These are phyloP conservation scores for Semotilus atromaculatus DNA, from an alignment of 2,797 vertebrate genomes.

Conservation along the genomic window DNA sequence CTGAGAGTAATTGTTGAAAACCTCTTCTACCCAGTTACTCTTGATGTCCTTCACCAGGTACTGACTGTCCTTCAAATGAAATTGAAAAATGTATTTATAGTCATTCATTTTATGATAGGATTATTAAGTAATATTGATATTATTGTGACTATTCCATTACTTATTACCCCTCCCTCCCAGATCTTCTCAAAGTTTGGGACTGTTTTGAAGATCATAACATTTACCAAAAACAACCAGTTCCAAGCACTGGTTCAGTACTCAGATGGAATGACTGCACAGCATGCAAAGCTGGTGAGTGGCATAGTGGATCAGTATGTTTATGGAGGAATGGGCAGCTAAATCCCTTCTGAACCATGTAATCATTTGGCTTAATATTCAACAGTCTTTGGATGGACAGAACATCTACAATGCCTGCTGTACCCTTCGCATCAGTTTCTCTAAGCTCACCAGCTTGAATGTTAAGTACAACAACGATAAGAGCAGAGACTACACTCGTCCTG, in stretches of 20 bases:
- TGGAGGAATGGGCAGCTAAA: conserved; percentile 13
- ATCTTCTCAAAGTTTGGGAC: conserved; percentile 83
- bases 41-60: conserved; percentile 98
- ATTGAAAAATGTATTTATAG: neutral
- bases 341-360: conserved; percentile 22
- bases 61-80: neutral
- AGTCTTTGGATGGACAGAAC: conserved; percentile 98
- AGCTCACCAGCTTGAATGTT: conserved; percentile 96
- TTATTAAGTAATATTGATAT: neutral
- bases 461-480: conserved; percentile 99
- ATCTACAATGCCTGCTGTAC: conserved; percentile 99
- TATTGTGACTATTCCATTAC: neutral
- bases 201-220: conserved; percentile 96
- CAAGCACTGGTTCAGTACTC: conserved; percentile 96
- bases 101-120: neutral
- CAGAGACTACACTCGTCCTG: conserved; percentile 94
- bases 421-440: conserved; percentile 95
- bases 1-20: conserved; percentile 97
- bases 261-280: conserved; percentile 92
- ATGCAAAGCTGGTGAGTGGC: conserved; percentile 89
- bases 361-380: conserved; percentile 29
- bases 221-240: conserved; percentile 99
- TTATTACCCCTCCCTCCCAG: conserved; percentile 49
- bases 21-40: conserved; percentile 96
- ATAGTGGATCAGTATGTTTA: conserved; percentile 6